phyloP scores from a whole-genome alignment of 2,113 vertebrate genomes.

The Narcine bancroftii region DNA sequence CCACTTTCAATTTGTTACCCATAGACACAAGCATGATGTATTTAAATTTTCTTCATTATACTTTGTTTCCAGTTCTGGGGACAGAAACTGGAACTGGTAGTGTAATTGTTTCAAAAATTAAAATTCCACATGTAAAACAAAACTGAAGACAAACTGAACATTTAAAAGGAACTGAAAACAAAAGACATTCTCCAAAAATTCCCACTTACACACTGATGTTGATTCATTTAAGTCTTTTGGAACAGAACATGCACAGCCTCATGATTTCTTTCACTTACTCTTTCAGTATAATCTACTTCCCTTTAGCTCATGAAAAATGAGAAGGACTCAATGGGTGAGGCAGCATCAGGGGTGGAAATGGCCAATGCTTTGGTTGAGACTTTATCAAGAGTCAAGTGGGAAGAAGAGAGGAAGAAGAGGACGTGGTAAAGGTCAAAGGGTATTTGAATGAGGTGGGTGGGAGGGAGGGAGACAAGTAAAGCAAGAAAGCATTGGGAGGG shows the following conservation, averaged over 20 bases:
- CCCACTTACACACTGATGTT: constrained; percentile 21
- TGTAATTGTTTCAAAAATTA: background rate
- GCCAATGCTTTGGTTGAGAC: too few species aligned
- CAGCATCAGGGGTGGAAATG: too few species aligned
- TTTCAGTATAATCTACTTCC: background rate
- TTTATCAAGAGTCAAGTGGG: too few species aligned
- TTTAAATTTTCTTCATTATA: background rate
- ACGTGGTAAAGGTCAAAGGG: too few species aligned
- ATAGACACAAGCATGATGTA: background rate
- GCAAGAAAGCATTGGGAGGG: too few species aligned
- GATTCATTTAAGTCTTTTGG: background rate
- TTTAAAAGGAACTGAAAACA: background rate
- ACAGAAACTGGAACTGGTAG: background rate
- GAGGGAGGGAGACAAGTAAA: too few species aligned
- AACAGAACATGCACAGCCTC: background rate
- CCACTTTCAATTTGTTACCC: background rate
- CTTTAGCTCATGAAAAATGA: too few species aligned
- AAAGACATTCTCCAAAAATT: constrained; percentile 1
- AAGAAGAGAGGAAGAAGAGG: too few species aligned
- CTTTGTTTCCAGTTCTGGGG: background rate
- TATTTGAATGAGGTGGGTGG: too few species aligned
- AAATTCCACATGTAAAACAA: too few species aligned
- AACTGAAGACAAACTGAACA: background rate
- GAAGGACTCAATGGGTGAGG: too few species aligned
- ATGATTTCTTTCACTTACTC: background rate